Evolutionary conservation across 2,113 vertebrate genomes (phyloP).

Genomic region (Dolichotis patagonum): DNA sequence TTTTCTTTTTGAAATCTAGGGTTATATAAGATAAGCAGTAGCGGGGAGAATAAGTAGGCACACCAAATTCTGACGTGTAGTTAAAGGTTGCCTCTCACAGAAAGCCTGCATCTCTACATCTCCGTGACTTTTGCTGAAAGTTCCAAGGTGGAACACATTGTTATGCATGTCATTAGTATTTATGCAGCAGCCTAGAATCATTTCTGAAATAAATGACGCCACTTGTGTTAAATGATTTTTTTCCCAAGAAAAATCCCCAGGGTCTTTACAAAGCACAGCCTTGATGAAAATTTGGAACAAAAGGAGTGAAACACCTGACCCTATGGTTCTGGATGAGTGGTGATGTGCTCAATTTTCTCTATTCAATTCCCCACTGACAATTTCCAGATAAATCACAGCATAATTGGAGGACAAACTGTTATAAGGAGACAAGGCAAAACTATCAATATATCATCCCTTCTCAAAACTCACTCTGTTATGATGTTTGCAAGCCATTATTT

Average conservation of each 20-base stretch:
- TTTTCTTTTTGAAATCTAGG: neutral
- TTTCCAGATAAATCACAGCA: neutral
- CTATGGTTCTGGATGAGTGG: neutral
- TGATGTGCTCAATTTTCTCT: neutral
- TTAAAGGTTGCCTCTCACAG: neutral
- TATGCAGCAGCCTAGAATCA: slow-evolving; percentile 45
- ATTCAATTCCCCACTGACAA: neutral
- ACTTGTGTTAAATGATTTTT: slow-evolving; percentile 62
- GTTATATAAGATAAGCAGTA: neutral
- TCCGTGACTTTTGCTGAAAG: slow-evolving; percentile 19
- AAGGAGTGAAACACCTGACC: neutral
- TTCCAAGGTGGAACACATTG: slow-evolving; percentile 41
- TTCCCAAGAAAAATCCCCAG: slow-evolving; percentile 54
- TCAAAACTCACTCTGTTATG: neutral
- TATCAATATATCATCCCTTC: neutral
- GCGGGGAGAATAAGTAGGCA: neutral
- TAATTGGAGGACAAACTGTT: slow-evolving; percentile 15
- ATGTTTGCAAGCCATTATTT: neutral
- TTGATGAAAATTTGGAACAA: slow-evolving; percentile 52
- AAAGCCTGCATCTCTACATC: neutral
- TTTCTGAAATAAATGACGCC: slow-evolving; percentile 66
- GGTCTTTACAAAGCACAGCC: slow-evolving; percentile 40
- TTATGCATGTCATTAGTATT: slow-evolving; percentile 69
- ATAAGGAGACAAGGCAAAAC: neutral
- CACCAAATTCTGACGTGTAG: neutral